Base-by-base conservation (phyloP, 2,797 vertebrate genomes). In the Gallinago solitaria region DNA sequence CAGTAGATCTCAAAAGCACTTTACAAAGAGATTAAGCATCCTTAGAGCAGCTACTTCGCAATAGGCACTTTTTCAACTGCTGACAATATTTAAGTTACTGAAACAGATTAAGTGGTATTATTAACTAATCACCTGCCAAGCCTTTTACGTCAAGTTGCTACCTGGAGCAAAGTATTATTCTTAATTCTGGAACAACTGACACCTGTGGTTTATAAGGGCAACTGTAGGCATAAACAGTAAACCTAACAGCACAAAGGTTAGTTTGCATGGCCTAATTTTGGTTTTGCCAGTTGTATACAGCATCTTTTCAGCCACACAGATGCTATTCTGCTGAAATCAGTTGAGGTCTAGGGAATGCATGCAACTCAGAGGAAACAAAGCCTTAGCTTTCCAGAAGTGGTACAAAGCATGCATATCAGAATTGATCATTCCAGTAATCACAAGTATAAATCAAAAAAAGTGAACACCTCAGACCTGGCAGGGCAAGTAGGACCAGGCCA, bases 121-220 rank as follows among this genome's bases (percentile, higher is more conserved):
- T 87, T 95, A 93, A 94, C 63, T 96, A 95, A 95, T 90, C 83
- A 93, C 53, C 68, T 92, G 88, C 96, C 94, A 96, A 95, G 70
- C 48, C 88, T 89, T 94, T 79, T 87, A 63, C 48, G 1, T 89
- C 90, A 92, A 94, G 57, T 89, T 92, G 57, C 68, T 95, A 93
- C 92, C 89, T 89, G 83, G 93, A 94, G 63, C 75, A 78, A 87
- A 87, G 57, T 23, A 87, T 69, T 78, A 71, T 27, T 37, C 71
- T 93, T 87, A 54, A 70, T 92, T 96, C 92, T 69, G 50, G 93
- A 96, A 87, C 71, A 93, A 50, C 68, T 19, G 12, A 80, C 87
- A 96, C 45, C 83, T 84, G 63, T 85, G 68, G 41, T 75, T 94
- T 97, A 37, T 83, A 59, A 37, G 64, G 61, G 37, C 41, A 89